A percentile compares a stretch with the other conserved stretches of the same genome.
Evolutionary conservation across 2,797 vertebrate species (phyloP).

Genomic region (Labeo calbasu): DNA sequence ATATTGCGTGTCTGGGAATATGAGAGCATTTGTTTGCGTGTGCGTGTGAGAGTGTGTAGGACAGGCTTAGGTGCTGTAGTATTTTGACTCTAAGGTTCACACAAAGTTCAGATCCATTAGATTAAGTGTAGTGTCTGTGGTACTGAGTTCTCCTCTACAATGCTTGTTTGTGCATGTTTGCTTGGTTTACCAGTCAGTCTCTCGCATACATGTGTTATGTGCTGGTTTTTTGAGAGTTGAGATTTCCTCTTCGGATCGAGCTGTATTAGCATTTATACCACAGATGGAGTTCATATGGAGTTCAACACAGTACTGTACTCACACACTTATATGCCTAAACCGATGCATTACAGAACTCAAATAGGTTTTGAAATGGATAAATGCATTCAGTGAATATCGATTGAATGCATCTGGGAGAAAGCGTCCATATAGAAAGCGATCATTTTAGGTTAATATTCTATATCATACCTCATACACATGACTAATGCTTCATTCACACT

Average conservation of each 20-base stretch:
- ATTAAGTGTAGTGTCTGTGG: constrained; percentile 20
- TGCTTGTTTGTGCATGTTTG: background rate
- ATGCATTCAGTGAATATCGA: background rate
- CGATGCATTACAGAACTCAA: background rate
- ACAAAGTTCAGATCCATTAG: constrained; percentile 40
- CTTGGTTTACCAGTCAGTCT: background rate
- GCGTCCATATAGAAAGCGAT: background rate
- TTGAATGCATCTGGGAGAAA: background rate
- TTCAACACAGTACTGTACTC: background rate
- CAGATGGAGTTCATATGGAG: constrained; percentile 14
- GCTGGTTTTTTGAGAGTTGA: background rate
- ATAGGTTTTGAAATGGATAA: constrained; percentile 6
- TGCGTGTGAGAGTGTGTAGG: background rate
- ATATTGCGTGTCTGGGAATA: constrained; percentile 22
- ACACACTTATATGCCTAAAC: background rate
- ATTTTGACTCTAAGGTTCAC: constrained; percentile 29
- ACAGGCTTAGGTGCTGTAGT: constrained; percentile 15
- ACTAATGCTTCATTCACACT: background rate
- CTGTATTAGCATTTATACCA: constrained; percentile 4
- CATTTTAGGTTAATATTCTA: background rate
- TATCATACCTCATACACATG: background rate
- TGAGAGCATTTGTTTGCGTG: background rate
- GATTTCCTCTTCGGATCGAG: background rate
- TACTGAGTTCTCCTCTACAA: background rate
- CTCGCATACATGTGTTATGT: background rate